Conservation (phyloP, 2,888 invertebrate genomes). For the Hypsopygia costalis region DNA sequence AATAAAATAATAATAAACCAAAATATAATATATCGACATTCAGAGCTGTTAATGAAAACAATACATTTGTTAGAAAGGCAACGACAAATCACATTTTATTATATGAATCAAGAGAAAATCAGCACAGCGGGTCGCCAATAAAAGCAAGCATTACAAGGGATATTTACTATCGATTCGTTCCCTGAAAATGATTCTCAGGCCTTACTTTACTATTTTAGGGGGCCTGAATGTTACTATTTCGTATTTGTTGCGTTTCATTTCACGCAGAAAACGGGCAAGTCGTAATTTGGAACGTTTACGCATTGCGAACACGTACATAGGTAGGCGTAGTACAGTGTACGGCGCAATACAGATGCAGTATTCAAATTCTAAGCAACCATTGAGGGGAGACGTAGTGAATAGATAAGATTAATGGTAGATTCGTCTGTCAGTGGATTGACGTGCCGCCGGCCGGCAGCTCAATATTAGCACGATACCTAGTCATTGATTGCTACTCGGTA, state of each 20-base stretch:
- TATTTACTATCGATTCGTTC: slow-evolving; percentile 19
- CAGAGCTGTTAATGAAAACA: slow-evolving; percentile 4
- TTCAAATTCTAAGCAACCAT: slow-evolving; percentile 57
- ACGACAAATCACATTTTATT: slow-evolving; percentile 14
- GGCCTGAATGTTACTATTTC: slow-evolving; percentile 17
- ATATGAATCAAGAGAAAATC: slow-evolving; percentile 20
- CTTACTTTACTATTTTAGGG: slow-evolving; percentile 9
- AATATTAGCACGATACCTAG: slow-evolving; percentile 34
- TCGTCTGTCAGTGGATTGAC: slow-evolving; percentile 40
- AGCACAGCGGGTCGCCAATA: slow-evolving; percentile 18
- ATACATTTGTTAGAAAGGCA: slow-evolving; percentile 3
- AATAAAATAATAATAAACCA: not conserved
- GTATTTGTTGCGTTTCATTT: slow-evolving; percentile 25
- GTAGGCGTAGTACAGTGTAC: slow-evolving; percentile 19
- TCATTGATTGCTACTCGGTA: slow-evolving; percentile 36
- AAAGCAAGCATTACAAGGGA: slow-evolving; percentile 19
- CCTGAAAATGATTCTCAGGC: slow-evolving; percentile 17
- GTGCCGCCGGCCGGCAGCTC: slow-evolving; percentile 26
- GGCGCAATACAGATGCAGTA: slow-evolving; percentile 40
- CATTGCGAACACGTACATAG: slow-evolving; percentile 17
- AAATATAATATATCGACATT: not conserved
- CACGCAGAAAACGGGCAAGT: slow-evolving; percentile 27
- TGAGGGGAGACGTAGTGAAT: slow-evolving; percentile 50
- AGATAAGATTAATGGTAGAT: slow-evolving; percentile 62
- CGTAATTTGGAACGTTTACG: slow-evolving; percentile 19